Base-by-base conservation (phyloP, 2,113 vertebrate genomes). In the Stictonetta naevosa region DNA sequence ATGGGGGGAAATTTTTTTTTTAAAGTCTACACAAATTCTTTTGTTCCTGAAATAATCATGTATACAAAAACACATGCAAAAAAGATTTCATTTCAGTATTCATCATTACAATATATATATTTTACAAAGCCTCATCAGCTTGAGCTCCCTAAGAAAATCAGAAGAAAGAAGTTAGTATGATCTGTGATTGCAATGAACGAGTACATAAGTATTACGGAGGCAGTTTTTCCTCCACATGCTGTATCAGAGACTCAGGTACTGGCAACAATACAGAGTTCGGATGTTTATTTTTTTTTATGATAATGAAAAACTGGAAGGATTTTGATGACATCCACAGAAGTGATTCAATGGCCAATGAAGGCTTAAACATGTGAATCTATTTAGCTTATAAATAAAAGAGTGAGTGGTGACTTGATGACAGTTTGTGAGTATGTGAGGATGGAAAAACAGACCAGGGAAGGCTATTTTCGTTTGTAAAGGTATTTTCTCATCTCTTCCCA, bases 331-430 rank as follows among this genome's bases (percentile, higher is more conserved):
- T 25, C 25, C 40, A 78, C 40, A 88, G 77, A 83, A 96, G 74
- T 48, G 7, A 86, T 60, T 93, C 55, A 92, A 56, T 29, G 15
- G 33, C 46, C 75, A 94, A 88, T 36, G 56, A 94, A 81, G 56
- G 60, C 60, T 62, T 71, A 42, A 86, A 92, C 36, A 72, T n/a
- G 19, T 44, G 13, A 74, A 93, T 72, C 26, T 64, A 26, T 48
- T 72, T 92, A 7, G 33, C 77, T 89, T 91, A 95, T 38, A 81
- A 92, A 75, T 18, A 86, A n/a, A 92, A 90, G 42, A 81, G 55
- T 56, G 34, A 86, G 21, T 50, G 10, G 38, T 72, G 56, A 81
- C 21, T 89, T 74, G 36, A 50, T 75, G 21, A 71, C n/a, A 55
- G 36, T 26, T 78, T 83, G 83, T 3, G 3, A 86, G 29, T 7